These are phyloP conservation scores for Lycia hirtaria DNA, from an alignment of 2,888 invertebrate genomes.

Conservation along the genomic window DNA sequence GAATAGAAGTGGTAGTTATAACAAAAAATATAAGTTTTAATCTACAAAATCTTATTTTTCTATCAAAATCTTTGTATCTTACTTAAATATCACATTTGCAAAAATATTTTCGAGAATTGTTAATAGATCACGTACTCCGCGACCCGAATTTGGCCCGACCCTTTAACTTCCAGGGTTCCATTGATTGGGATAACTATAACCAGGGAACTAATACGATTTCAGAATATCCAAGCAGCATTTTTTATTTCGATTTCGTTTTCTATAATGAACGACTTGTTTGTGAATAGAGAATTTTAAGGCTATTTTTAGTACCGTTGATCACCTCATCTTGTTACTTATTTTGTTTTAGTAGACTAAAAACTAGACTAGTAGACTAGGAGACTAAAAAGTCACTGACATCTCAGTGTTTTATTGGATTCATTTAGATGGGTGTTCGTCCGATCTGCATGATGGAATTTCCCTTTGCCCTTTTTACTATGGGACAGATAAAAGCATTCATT, in stretches of 20 bases:
- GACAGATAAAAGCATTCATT: too few relatives aligned
- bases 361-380: neutral
- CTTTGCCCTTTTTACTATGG: too few relatives aligned
- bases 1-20: neutral
- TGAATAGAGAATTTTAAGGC: neutral
- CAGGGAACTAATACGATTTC: constrained; percentile 6
- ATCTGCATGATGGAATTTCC: too few relatives aligned
- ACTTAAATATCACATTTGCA: neutral
- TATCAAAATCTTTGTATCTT: too few relatives aligned
- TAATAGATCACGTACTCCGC: constrained; percentile 5
- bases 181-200: constrained; percentile 4
- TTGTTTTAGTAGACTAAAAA: neutral
- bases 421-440: too few relatives aligned
- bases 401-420: too few relatives aligned
- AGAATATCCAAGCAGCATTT: constrained; percentile 12
- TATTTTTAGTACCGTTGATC: neutral
- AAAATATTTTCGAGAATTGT: neutral
- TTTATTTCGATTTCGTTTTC: neutral
- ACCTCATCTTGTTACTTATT: neutral
- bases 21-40: neutral
- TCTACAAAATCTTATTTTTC: neutral
- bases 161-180: constrained; percentile 9
- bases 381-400: too few relatives aligned
- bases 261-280: constrained; percentile 5
- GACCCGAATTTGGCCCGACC: constrained; percentile 4